Evolutionary conservation across 2,113 vertebrate genomes (phyloP).

Genomic region (Myrmecophaga tridactyla): DNA sequence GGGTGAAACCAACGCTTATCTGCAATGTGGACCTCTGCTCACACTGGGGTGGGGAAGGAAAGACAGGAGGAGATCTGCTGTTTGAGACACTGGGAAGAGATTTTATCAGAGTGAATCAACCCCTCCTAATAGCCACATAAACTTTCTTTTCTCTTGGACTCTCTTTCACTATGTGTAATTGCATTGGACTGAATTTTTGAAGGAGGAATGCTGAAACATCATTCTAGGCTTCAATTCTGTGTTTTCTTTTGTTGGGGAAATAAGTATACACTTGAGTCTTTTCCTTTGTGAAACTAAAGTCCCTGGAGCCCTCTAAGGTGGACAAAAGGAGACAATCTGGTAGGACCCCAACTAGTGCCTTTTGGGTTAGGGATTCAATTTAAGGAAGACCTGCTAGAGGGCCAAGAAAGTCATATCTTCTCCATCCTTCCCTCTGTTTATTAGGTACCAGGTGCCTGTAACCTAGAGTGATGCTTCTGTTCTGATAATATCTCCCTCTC

Average conservation of each 20-base stretch:
- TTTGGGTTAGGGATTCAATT: not conserved
- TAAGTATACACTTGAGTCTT: not conserved
- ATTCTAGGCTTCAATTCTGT: not conserved
- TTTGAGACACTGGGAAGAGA: constrained; percentile 5
- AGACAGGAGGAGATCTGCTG: not conserved
- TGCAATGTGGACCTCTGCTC: not conserved
- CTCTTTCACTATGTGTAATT: not conserved
- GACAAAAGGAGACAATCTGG: not conserved
- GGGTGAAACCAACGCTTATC: not conserved
- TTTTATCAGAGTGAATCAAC: not conserved
- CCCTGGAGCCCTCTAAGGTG: not conserved
- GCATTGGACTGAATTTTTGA: constrained; percentile 27
- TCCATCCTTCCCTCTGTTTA: not conserved
- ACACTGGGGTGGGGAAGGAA: not conserved
- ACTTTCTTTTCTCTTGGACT: not conserved
- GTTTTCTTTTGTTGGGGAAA: not conserved
- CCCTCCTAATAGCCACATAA: not conserved
- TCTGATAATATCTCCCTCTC: not conserved
- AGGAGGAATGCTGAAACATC: not conserved
- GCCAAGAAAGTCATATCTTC: not conserved
- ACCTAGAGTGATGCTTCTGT: not conserved
- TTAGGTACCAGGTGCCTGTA: not conserved
- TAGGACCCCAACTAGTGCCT: not conserved
- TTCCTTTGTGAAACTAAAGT: not conserved
- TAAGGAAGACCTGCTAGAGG: constrained; percentile 7